Evolutionary conservation across 1,140 invertebrate species (phyloP).

Genomic region (Anthonomus grandis): DNA sequence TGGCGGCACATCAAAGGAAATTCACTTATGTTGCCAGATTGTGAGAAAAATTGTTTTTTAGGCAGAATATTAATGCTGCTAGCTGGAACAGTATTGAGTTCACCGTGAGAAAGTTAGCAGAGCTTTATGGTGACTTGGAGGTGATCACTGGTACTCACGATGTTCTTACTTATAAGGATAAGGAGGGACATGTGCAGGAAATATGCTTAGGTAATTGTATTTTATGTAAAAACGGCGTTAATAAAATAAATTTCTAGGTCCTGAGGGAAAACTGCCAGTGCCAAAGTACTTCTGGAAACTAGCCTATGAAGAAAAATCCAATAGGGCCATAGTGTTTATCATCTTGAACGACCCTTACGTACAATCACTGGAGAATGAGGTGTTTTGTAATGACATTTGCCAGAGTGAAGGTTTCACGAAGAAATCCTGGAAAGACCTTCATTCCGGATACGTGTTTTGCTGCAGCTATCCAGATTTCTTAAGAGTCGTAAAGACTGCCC

Average conservation of each 20-base stretch:
- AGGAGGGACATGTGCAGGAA: slow-evolving; percentile 21
- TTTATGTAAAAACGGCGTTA: neutral
- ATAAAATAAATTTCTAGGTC: neutral
- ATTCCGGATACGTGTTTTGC: slow-evolving; percentile 48
- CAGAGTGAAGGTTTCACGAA: slow-evolving; percentile 34
- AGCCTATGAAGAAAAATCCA: slow-evolving; percentile 39
- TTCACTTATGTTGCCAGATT: no score
- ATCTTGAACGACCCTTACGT: slow-evolving; percentile 49
- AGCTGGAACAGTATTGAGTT: slow-evolving; percentile 54
- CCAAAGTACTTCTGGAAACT: slow-evolving; percentile 54
- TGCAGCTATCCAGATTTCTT: slow-evolving; percentile 44
- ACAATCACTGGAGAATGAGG: slow-evolving; percentile 12
- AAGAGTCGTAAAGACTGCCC: slow-evolving; percentile 26
- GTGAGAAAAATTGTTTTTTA: slow-evolving; percentile 24
- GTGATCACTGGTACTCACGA: slow-evolving; percentile 50
- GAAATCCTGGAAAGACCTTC: slow-evolving; percentile 35
- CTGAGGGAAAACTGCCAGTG: slow-evolving; percentile 41
- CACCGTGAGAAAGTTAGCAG: slow-evolving; percentile 42
- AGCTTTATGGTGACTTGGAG: slow-evolving; percentile 32
- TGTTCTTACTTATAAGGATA: slow-evolving; percentile 42
- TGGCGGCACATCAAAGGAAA: no score
- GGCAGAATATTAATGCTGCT: slow-evolving; percentile 51
- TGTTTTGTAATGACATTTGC: slow-evolving; percentile 48
- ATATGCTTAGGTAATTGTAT: slow-evolving; percentile 45
- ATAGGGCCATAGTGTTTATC: slow-evolving; percentile 50